Evolutionary conservation across 2,113 vertebrate species (phyloP), one percentile per base, ranked within the genome.

Genomic region (Argyrosomus japonicus): DNA sequence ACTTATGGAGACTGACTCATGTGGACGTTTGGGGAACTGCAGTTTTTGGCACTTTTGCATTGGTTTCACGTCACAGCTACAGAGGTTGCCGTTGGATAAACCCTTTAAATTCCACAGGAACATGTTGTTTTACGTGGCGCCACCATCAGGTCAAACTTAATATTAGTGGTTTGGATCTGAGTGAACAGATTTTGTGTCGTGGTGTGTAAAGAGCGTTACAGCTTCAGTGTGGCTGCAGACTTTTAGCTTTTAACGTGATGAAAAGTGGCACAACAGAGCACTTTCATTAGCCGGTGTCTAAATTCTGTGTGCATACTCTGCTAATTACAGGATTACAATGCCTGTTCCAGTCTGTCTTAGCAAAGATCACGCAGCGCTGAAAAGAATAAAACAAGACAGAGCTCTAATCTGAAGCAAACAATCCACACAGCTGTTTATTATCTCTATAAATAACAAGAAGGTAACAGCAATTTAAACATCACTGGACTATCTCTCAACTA

Each of bases 241-340:
- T 75, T 84, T 80, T 47, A 67, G 82, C 75, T 50, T 79, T 84
- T 58, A 67, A 54, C 9, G 54, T 82, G 74, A 89, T 86, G 60
- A 78, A 86, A 89, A 81, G 32, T 75, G 85, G 60, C 86, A 89
- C 64, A 45, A 76, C 67, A 75, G 73, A 84, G 79, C 78, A 80
- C 81, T 84, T 82, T 65, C 71, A 83, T 88, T 85, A 90, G 79
- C 69, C 53, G 25, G 63, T 48, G 73, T 86, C 58, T 86, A 77
- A 71, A 88, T 71, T 87, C 77, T 82, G 68, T 61, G 68, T 83
- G 81, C 79, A 79, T 29, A 74, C 51, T 75, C 60, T 58, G 68
- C 86, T 86, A 89, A 90, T 88, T 81, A 88, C 58, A 77, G 65
- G 54, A 77, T 81, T 81, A 83, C 74, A 79, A 68, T 62, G 77